These are phyloP conservation scores for Pyrrhia umbra DNA, from an alignment of 2,888 invertebrate genomes.

Conservation along the genomic window DNA sequence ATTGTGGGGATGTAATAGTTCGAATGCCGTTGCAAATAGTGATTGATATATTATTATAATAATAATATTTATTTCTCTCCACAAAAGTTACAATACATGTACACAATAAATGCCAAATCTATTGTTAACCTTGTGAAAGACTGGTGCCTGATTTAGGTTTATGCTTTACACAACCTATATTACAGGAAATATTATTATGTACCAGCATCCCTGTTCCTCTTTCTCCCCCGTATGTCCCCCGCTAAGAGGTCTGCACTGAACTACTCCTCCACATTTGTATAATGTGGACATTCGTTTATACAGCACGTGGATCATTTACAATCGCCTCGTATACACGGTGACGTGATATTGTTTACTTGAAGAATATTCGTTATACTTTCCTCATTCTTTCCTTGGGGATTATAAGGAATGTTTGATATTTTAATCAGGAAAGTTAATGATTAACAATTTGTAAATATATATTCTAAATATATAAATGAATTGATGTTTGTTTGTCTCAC, in stretches of 20 bases:
- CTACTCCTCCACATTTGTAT: slow-evolving; percentile 73
- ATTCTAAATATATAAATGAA: not conserved
- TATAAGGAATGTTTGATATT: not conserved
- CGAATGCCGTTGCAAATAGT: too few species aligned
- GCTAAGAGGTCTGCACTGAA: slow-evolving; percentile 69
- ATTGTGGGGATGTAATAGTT: too few species aligned
- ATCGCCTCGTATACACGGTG: slow-evolving; percentile 44
- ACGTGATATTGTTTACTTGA: slow-evolving; percentile 31
- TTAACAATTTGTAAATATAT: too few species aligned
- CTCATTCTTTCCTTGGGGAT: not conserved
- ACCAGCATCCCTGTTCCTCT: not conserved
- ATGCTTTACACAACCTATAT: too few species aligned
- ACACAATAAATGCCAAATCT: too few species aligned
- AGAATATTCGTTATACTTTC: slow-evolving; percentile 8
- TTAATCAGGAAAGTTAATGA: not conserved
- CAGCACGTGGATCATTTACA: slow-evolving; percentile 67
- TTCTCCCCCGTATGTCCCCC: slow-evolving; percentile 30
- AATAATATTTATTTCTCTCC: too few species aligned
- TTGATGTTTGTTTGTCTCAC: too few species aligned
- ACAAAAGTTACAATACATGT: too few species aligned
- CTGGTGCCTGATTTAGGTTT: too few species aligned
- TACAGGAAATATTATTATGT: too few species aligned
- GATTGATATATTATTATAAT: too few species aligned
- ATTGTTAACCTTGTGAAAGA: too few species aligned
- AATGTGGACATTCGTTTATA: slow-evolving; percentile 76